Base-by-base conservation (phyloP, 2,888 invertebrate genomes). In the Drosophila suboccidentalis region DNA sequence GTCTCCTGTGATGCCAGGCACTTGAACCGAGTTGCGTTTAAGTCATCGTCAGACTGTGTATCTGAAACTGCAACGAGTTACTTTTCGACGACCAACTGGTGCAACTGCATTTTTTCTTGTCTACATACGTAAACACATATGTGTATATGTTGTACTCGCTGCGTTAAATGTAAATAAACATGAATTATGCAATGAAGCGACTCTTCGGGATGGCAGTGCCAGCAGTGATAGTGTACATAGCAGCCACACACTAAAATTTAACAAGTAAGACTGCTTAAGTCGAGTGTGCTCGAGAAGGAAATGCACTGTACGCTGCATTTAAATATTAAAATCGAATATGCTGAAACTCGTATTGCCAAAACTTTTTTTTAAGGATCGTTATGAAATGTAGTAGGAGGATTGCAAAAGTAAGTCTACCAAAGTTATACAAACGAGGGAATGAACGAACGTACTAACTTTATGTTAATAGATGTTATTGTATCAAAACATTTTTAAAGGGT, bases 221-320 rank as follows among this genome's bases (percentile, higher is more conserved):
- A 83, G 78, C 69, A 86, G 78, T 80, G 80, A 82, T 78, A 80
- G 78, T 80, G 75, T 69, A 60, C 79, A 71, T 72, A 66, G 72
- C 69, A 58, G 36, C 53, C 59, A 34, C 44, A 34, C 41, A 38
- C 50, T 43, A 65, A 65, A 64, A 71, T 55, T 17, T 9, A 9
- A 51, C 19, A 60, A 36, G 49, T 26, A 57, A 71, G 73, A 77
- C n/a, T 47, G 17, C 44, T 26, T 26, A 13, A 26, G 46, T 47
- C 4, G 4, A 47, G 46, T 29, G n/a, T 29, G 29, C 29, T 29
- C 15, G 29, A 47, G 29, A 29, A 19, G 5, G 4, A 43, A 19
- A 19, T 43, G 13, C 11, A 22, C 13, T 19, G 13, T 43, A 11
- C 4, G 10, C 41, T 10, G 41, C 17, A 17, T 10, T 41, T 10